A percentile compares a stretch with the other conserved stretches of the same genome.
Evolutionary conservation across 2,113 vertebrate genomes (phyloP).

Genomic region (Sitta europaea): DNA sequence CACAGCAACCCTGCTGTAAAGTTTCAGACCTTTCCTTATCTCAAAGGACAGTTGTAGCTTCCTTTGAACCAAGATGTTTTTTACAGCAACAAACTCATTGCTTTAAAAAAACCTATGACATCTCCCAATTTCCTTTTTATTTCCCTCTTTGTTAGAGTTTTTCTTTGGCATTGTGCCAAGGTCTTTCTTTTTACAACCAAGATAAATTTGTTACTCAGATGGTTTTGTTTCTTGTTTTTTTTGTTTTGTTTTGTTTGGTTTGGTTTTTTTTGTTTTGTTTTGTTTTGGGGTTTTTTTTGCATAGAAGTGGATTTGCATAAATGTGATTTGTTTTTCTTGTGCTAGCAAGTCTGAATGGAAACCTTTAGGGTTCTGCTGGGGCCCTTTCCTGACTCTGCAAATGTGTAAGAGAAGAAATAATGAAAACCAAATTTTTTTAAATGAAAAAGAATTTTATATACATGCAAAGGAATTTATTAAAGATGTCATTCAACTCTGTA

Average conservation of each 20-base stretch:
- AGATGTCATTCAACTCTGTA: not conserved
- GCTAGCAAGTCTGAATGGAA: not conserved
- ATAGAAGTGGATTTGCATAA: not conserved
- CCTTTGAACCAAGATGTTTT: not conserved
- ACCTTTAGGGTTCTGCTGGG: not conserved
- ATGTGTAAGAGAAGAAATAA: not conserved
- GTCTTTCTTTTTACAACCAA: not conserved
- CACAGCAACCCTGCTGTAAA: not conserved
- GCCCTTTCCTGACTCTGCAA: not conserved
- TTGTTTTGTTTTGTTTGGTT: no score
- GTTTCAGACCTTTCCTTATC: not conserved
- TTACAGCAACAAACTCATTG: not conserved
- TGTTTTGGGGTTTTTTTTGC: not conserved
- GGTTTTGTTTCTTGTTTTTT: not conserved
- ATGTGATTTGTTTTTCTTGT: not conserved
- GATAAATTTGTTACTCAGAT: not conserved
- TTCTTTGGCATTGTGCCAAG: not conserved
- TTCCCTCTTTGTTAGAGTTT: not conserved
- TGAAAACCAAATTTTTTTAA: not conserved
- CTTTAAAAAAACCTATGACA: not conserved
- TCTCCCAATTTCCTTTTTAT: not conserved
- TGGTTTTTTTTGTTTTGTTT: not conserved
- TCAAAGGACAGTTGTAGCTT: not conserved
- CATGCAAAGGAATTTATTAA: not conserved
- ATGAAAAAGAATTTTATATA: not conserved